These are phyloP conservation scores for Stylophora pistillata DNA, from an alignment of 64 coral and sea anemone species.

Conservation along the genomic window DNA sequence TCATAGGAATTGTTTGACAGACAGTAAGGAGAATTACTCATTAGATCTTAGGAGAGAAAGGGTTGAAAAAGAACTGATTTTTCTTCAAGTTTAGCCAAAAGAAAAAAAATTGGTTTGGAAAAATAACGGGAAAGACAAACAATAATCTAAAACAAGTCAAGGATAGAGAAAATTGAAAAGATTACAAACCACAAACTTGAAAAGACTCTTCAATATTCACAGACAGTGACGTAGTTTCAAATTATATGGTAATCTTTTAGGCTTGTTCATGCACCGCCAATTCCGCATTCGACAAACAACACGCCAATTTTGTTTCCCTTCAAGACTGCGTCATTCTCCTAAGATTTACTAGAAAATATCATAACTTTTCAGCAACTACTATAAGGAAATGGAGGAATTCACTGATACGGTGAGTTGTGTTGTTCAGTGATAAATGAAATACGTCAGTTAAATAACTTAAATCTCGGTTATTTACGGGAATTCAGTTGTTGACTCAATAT, in stretches of 20 bases:
- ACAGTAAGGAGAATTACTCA: too few species aligned
- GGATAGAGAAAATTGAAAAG: too few species aligned
- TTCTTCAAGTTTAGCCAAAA: too few species aligned
- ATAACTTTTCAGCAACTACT: background rate
- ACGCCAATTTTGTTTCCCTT: background rate
- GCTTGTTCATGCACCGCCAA: background rate
- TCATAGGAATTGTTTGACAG: too few species aligned
- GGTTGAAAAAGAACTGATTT: too few species aligned
- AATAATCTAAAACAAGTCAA: too few species aligned
- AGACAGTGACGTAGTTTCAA: background rate
- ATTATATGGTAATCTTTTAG: background rate
- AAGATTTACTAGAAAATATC: background rate
- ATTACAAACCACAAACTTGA: too few species aligned
- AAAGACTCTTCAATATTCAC: background rate
- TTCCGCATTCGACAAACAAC: background rate
- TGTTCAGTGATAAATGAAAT: background rate
- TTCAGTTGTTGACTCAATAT: background rate
- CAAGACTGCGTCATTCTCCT: background rate
- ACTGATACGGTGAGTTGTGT: background rate
- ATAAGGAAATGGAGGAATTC: background rate
- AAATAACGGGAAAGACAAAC: too few species aligned
- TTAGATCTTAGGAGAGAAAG: too few species aligned
- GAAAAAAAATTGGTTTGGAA: too few species aligned
- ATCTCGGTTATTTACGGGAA: background rate
- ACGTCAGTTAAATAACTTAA: too few species aligned